phyloP scores from a whole-genome alignment of 2,888 invertebrate genomes.

The Cephus nigrinus region DNA sequence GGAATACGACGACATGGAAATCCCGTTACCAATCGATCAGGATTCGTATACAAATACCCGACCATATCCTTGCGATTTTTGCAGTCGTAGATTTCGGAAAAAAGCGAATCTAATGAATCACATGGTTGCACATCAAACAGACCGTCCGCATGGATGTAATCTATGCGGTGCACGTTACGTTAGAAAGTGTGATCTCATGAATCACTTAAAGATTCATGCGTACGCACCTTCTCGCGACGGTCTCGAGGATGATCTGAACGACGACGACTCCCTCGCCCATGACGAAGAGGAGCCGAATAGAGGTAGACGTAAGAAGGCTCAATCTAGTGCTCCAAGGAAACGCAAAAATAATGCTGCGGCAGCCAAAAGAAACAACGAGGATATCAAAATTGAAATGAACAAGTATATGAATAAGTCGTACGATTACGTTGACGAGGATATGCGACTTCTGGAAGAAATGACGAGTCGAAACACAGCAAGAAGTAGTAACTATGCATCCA shows the following conservation, averaged over 20 bases:
- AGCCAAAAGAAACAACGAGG: constrained; percentile 41
- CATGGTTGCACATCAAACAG: constrained; percentile 88
- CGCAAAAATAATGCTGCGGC: constrained; percentile 55
- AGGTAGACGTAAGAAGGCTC: constrained; percentile 61
- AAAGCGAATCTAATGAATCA: constrained; percentile 87
- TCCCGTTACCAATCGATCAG: constrained; percentile 84
- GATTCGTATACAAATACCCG: constrained; percentile 81
- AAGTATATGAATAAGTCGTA: constrained; percentile 57
- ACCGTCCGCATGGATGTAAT: constrained; percentile 85
- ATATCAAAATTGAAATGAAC: constrained; percentile 42
- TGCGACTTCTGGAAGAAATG: constrained; percentile 67
- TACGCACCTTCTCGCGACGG: constrained; percentile 76
- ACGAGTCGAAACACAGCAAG: constrained; percentile 53
- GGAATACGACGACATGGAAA: constrained; percentile 78
- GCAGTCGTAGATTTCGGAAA: constrained; percentile 84
- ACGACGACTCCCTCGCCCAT: constrained; percentile 57
- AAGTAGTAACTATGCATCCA: constrained; percentile 64
- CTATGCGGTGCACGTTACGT: constrained; percentile 85
- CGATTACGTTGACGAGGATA: constrained; percentile 68
- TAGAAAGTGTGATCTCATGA: constrained; percentile 83
- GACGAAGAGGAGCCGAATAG: constrained; percentile 57
- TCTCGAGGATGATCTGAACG: constrained; percentile 70
- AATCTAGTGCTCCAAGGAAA: constrained; percentile 61
- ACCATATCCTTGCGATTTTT: constrained; percentile 89
- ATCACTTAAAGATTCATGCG: constrained; percentile 85